A percentile compares a stretch with the other conserved stretches of the same genome.
These are phyloP conservation scores for Metellina segmentata DNA, from an alignment of 2,888 invertebrate genomes.

Conservation along the genomic window DNA sequence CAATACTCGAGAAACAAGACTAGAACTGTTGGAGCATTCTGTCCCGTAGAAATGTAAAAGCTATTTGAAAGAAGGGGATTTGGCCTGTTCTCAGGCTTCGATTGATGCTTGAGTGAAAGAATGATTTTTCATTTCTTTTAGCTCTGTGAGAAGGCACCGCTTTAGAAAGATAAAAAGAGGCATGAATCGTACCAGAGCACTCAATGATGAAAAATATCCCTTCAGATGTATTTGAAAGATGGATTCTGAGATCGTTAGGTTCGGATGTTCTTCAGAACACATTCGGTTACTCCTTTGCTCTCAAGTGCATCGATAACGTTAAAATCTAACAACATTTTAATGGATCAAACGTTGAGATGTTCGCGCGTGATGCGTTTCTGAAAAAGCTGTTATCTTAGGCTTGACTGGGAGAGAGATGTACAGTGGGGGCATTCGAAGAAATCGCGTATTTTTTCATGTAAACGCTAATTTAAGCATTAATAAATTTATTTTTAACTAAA, in stretches of 20 bases:
- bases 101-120: no score
- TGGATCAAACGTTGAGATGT: no score
- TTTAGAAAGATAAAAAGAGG: not conserved
- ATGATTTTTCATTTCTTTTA: conserved; percentile 4
- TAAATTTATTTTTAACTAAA: no score
- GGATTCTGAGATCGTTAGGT: not conserved
- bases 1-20: no score
- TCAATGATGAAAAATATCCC: not conserved
- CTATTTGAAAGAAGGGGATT: not conserved
- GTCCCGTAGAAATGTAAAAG: not conserved
- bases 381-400: not conserved
- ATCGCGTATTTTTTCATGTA: no score
- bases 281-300: not conserved
- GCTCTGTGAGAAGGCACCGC: not conserved
- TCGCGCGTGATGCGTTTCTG: not conserved
- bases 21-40: no score
- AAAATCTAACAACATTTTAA: not conserved
- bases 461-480: no score
- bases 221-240: not conserved
- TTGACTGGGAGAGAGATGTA: not conserved
- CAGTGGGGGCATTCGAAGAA: no score
- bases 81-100: not conserved
- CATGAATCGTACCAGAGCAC: not conserved
- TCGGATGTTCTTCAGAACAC: not conserved
- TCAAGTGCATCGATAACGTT: not conserved